These are phyloP conservation scores for Odontocolon sp. DNA, from an alignment of 2,888 invertebrate genomes.

Conservation along the genomic window DNA sequence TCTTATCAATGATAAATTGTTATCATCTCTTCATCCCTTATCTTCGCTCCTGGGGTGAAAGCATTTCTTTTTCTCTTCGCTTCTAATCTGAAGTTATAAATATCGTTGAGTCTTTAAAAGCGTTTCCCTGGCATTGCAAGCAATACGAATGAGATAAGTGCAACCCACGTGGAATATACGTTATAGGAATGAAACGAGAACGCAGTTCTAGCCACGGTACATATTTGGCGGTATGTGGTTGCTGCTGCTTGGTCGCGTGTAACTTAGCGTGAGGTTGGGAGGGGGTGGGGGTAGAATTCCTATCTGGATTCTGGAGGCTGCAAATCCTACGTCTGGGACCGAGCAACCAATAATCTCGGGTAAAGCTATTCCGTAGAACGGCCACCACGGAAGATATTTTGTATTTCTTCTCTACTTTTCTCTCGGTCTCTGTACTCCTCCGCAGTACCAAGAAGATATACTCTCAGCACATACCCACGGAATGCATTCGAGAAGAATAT, in stretches of 20 bases:
- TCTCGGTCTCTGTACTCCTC: not conserved
- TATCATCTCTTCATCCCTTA: too few relatives aligned
- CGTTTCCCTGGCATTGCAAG: too few relatives aligned
- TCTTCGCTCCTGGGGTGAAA: too few relatives aligned
- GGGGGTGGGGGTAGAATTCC: slow-evolving; percentile 12
- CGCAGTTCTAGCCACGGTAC: slow-evolving; percentile 51
- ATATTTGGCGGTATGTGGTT: slow-evolving; percentile 53
- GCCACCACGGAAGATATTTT: slow-evolving; percentile 11
- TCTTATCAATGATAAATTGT: too few relatives aligned
- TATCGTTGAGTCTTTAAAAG: not conserved
- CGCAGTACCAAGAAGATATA: slow-evolving; percentile 6
- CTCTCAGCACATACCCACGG: not conserved
- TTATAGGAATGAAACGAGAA: slow-evolving; percentile 49
- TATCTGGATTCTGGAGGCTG: slow-evolving; percentile 52
- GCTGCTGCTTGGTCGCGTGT: slow-evolving; percentile 21
- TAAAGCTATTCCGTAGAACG: slow-evolving; percentile 8
- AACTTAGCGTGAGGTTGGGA: slow-evolving; percentile 7
- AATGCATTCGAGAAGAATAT: slow-evolving; percentile 21
- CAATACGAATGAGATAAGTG: slow-evolving; percentile 47
- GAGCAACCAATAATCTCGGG: slow-evolving; percentile 49
- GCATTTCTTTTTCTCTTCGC: too few relatives aligned
- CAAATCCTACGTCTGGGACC: slow-evolving; percentile 49
- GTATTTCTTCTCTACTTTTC: slow-evolving; percentile 24
- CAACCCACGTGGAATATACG: slow-evolving; percentile 54
- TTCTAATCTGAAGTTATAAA: too few relatives aligned